Evolutionary conservation across 2,113 vertebrate genomes (phyloP).

Genomic region (Brachypodius melanocephalos): DNA sequence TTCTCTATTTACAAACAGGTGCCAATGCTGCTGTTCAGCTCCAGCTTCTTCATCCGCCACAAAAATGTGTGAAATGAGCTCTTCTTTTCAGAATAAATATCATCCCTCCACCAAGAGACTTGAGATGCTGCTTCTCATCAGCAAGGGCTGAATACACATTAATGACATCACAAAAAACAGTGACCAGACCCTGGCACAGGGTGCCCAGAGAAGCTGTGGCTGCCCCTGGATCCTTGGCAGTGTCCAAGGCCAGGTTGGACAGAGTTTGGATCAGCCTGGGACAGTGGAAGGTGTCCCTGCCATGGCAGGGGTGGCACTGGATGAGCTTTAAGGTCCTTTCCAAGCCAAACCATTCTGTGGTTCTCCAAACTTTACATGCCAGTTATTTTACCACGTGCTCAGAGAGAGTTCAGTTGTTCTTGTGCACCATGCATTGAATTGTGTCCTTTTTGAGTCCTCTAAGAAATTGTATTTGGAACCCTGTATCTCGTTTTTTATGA

Average conservation of each 20-base stretch:
- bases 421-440: accelerated
- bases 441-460: background rate
- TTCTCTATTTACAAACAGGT: background rate
- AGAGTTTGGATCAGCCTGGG: accelerated
- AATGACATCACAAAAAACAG: too few relatives aligned
- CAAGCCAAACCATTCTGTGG: background rate
- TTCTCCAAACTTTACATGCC: background rate
- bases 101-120: background rate
- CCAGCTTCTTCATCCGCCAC: background rate
- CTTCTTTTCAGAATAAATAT: background rate
- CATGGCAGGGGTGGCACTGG: background rate
- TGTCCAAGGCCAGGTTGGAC: accelerated
- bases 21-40: background rate
- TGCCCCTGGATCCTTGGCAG: background rate
- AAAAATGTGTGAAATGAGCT: background rate
- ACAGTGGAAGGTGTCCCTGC: background rate
- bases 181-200: too few relatives aligned
- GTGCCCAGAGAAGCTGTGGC: background rate
- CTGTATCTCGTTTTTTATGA: background rate
- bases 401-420: background rate
- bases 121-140: too few relatives aligned
- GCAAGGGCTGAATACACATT: too few relatives aligned
- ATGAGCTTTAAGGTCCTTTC: background rate
- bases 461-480: background rate
- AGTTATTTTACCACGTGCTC: background rate